Percentiles rank a stretch among this genome's conserved stretches.
Conservation (phyloP, 1,140 invertebrate genomes). For the Streblospio benedicti region DNA sequence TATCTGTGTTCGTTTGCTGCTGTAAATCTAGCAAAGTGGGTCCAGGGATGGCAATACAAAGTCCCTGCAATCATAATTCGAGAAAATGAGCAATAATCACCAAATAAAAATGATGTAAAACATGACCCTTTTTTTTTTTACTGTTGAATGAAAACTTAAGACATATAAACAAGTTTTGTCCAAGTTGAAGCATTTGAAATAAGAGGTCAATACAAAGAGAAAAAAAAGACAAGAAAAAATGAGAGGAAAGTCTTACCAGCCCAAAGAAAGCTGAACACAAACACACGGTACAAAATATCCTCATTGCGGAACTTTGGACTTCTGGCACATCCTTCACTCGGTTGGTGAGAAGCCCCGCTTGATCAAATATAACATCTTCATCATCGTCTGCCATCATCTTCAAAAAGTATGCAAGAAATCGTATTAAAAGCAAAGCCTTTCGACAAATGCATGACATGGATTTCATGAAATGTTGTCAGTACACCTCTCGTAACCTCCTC, state of each 20-base stretch:
- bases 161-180: too few relatives aligned
- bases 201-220: too few relatives aligned
- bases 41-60: constrained; percentile 47
- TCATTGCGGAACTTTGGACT: constrained; percentile 7
- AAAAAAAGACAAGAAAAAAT: too few relatives aligned
- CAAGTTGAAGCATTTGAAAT: too few relatives aligned
- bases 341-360: constrained; percentile 22
- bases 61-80: too few relatives aligned
- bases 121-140: too few relatives aligned
- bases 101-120: too few relatives aligned
- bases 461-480: too few relatives aligned
- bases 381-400: constrained; percentile 28
- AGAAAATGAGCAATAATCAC: too few relatives aligned
- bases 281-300: constrained; percentile 30
- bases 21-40: constrained; percentile 44
- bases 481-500: too few relatives aligned
- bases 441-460: too few relatives aligned
- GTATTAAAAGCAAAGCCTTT: not conserved
- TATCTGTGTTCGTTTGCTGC: constrained; percentile 31
- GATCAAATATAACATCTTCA: constrained; percentile 30
- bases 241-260: constrained; percentile 27
- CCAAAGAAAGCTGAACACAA: constrained; percentile 36
- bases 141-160: too few relatives aligned
- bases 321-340: not conserved
- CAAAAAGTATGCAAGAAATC: not conserved